Evolutionary conservation across 2,888 invertebrate species (phyloP).

Genomic region (Entomobrya multifasciata): DNA sequence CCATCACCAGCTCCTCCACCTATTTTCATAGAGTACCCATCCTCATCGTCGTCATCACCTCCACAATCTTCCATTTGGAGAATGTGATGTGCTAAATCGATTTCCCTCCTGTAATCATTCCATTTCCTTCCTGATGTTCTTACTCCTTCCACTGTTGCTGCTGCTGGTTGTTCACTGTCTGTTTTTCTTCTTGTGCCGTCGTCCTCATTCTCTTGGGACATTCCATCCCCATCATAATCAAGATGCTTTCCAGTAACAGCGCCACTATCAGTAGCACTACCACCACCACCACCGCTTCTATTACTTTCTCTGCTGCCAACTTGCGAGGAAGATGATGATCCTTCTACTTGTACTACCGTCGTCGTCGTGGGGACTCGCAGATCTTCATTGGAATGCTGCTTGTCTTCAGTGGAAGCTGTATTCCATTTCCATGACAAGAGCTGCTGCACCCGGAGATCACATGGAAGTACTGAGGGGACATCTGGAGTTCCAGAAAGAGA

Average conservation of each 20-base stretch:
- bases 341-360: slow-evolving; percentile 11
- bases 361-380: background rate
- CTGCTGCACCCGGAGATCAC: slow-evolving; percentile 68
- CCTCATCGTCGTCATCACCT: slow-evolving; percentile 27
- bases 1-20: slow-evolving; percentile 5
- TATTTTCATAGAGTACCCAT: background rate
- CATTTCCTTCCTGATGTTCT: slow-evolving; percentile 45
- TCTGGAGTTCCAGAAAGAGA: slow-evolving; percentile 49
- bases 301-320: slow-evolving; percentile 1
- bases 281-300: background rate
- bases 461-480: slow-evolving; percentile 55
- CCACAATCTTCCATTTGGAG: slow-evolving; percentile 61
- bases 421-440: slow-evolving; percentile 4
- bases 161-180: background rate
- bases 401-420: background rate
- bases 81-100: slow-evolving; percentile 73
- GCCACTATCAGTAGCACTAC: background rate
- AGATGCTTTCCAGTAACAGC: background rate
- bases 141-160: slow-evolving; percentile 1
- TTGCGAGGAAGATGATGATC: slow-evolving; percentile 1
- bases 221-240: slow-evolving; percentile 54
- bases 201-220: slow-evolving; percentile 59
- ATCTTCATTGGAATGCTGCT: background rate
- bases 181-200: background rate
- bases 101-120: slow-evolving; percentile 67